Conservation (phyloP, 2,113 vertebrate genomes). For the Apodemus speciosus region DNA sequence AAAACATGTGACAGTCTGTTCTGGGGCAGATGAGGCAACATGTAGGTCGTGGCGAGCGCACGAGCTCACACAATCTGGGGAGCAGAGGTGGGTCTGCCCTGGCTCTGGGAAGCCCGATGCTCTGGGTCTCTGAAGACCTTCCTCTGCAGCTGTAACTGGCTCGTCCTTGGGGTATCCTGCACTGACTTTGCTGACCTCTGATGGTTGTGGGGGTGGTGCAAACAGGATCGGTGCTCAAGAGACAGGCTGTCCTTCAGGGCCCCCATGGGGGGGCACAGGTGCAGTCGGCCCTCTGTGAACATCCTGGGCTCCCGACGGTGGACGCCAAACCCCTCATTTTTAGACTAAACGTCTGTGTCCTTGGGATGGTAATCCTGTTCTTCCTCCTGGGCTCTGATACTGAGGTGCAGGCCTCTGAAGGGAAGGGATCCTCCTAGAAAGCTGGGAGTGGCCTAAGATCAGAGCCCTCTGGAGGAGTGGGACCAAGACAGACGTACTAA, state of each 20-base stretch:
- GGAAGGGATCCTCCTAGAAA: neutral
- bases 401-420: neutral
- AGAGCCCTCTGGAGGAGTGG: neutral
- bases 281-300: neutral
- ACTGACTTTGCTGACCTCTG: neutral
- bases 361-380: neutral
- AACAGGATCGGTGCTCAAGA: neutral
- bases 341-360: neutral
- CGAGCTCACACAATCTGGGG: neutral
- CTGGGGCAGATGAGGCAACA: neutral
- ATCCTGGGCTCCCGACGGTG: neutral
- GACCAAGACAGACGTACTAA: neutral
- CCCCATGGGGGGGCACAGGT: too few relatives aligned
- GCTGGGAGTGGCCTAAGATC: neutral
- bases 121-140: neutral
- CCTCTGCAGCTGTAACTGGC: neutral
- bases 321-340: neutral
- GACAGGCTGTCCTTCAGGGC: neutral
- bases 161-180: neutral
- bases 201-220: neutral
- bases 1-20: neutral
- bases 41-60: neutral
- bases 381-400: rapidly evolving
- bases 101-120: neutral
- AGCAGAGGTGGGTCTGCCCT: neutral